Percentiles rank a stretch among this genome's conserved stretches.
phyloP scores from a whole-genome alignment of 2,113 vertebrate species.

The Erinaceus europaeus region DNA sequence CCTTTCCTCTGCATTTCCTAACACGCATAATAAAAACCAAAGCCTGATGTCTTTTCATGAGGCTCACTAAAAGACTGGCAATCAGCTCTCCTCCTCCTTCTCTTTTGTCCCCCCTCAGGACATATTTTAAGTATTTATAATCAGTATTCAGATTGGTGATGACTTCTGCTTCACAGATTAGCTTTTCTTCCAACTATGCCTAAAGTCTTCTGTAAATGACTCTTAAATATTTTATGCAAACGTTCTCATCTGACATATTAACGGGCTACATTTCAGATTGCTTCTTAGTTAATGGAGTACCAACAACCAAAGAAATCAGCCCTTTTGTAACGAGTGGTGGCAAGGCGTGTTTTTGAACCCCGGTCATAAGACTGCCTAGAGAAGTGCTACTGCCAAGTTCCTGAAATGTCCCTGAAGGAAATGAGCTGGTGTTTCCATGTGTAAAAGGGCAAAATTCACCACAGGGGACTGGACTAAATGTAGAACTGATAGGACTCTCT shows the following conservation, averaged over 20 bases:
- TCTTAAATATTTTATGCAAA: slow-evolving; percentile 49
- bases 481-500: not conserved
- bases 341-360: slow-evolving; percentile 27
- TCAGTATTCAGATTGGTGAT: not conserved
- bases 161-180: slow-evolving; percentile 45
- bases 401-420: not conserved
- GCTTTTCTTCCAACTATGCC: slow-evolving; percentile 13
- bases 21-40: not conserved
- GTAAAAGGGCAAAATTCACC: not conserved
- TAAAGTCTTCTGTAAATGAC: slow-evolving; percentile 15
- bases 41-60: not conserved
- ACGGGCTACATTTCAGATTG: slow-evolving; percentile 26
- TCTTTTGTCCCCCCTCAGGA: not conserved
- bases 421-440: not conserved
- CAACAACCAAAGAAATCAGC: not conserved
- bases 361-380: not conserved
- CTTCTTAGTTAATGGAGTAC: slow-evolving; percentile 12
- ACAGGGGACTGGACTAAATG: fast-evolving
- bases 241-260: slow-evolving; percentile 3
- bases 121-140: slow-evolving; percentile 24
- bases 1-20: not conserved
- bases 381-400: not conserved
- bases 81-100: fast-evolving
- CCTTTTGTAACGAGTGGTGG: not conserved
- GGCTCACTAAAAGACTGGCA: not conserved